These are phyloP conservation scores for Drosophila infuscata DNA, from an alignment of 2,888 invertebrate genomes.

Conservation along the genomic window DNA sequence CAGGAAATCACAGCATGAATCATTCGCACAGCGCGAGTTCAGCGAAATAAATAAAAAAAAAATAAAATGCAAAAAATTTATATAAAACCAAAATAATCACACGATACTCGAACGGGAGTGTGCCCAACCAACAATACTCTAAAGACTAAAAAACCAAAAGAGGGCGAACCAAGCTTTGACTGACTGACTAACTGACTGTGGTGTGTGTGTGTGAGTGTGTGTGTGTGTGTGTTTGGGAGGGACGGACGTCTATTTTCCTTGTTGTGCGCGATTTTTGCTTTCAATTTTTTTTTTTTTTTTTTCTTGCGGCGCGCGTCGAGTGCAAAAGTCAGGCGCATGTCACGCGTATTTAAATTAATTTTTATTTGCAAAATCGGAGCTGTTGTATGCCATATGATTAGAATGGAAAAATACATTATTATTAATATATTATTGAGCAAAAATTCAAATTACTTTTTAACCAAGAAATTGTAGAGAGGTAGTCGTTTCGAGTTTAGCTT, in stretches of 20 bases:
- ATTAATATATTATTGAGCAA: slow-evolving; percentile 3
- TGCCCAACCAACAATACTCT: slow-evolving; percentile 40
- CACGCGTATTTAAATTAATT: slow-evolving; percentile 78
- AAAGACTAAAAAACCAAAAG: slow-evolving; percentile 37
- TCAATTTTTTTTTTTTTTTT: slow-evolving; percentile 39
- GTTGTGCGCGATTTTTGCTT: slow-evolving; percentile 44
- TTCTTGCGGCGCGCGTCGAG: slow-evolving; percentile 59
- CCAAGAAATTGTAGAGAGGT: neutral
- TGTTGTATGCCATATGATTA: slow-evolving; percentile 16
- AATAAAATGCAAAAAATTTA: slow-evolving; percentile 18
- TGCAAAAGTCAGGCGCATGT: slow-evolving; percentile 80
- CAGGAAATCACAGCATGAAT: slow-evolving; percentile 83
- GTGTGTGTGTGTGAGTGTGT: slow-evolving; percentile 5
- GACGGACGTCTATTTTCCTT: slow-evolving; percentile 16
- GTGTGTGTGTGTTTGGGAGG: slow-evolving; percentile 15
- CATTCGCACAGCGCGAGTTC: slow-evolving; percentile 67
- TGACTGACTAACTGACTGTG: slow-evolving; percentile 56
- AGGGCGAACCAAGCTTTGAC: slow-evolving; percentile 64
- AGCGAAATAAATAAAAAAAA: slow-evolving; percentile 33
- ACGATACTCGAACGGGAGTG: slow-evolving; percentile 66
- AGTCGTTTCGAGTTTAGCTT: neutral
- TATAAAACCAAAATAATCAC: slow-evolving; percentile 70
- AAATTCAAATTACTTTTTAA: neutral
- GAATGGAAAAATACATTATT: slow-evolving; percentile 31
- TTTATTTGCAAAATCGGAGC: slow-evolving; percentile 17